Percentiles rank a stretch among this genome's conserved stretches.
Conservation (phyloP, 1,140 invertebrate genomes). For the Drosophila baimaii region DNA sequence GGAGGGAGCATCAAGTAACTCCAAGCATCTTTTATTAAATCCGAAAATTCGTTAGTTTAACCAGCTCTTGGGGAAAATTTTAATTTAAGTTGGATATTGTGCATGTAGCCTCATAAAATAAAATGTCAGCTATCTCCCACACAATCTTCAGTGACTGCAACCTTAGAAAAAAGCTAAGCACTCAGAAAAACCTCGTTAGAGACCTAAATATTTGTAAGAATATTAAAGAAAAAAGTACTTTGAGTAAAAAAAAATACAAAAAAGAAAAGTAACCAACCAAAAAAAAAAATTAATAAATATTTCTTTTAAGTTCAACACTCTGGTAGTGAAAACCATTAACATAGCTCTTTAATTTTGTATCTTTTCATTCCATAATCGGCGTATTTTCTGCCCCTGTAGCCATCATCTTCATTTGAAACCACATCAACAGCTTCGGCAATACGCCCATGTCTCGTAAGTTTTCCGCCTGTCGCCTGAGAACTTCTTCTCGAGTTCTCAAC, state of each 20-base stretch:
- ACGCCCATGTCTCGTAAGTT: slow-evolving; percentile 39
- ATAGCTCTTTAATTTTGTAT: too few relatives aligned
- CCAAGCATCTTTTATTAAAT: neutral
- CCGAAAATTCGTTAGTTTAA: slow-evolving; percentile 24
- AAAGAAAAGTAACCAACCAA: too few relatives aligned
- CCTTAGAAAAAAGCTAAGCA: slow-evolving; percentile 6
- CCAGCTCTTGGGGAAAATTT: slow-evolving; percentile 5
- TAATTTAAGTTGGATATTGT: slow-evolving; percentile 36
- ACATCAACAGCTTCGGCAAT: slow-evolving; percentile 22
- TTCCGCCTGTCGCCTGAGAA: slow-evolving; percentile 19
- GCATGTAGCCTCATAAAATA: slow-evolving; percentile 40
- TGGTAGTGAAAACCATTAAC: neutral
- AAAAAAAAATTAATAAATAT: too few relatives aligned
- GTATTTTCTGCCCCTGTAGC: slow-evolving; percentile 13
- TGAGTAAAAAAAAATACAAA: too few relatives aligned
- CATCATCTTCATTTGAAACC: slow-evolving; percentile 30
- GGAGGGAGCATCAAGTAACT: neutral
- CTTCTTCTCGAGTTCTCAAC: slow-evolving; percentile 34
- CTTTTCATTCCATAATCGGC: neutral
- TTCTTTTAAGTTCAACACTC: accelerated
- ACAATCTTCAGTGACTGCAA: slow-evolving; percentile 10
- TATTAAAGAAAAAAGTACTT: too few relatives aligned
- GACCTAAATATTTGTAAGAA: too few relatives aligned
- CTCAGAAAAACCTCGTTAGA: neutral
- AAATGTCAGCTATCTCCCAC: slow-evolving; percentile 40